Conservation (phyloP, 2,888 invertebrate genomes). For the Caenorhabditis angaria region DNA sequence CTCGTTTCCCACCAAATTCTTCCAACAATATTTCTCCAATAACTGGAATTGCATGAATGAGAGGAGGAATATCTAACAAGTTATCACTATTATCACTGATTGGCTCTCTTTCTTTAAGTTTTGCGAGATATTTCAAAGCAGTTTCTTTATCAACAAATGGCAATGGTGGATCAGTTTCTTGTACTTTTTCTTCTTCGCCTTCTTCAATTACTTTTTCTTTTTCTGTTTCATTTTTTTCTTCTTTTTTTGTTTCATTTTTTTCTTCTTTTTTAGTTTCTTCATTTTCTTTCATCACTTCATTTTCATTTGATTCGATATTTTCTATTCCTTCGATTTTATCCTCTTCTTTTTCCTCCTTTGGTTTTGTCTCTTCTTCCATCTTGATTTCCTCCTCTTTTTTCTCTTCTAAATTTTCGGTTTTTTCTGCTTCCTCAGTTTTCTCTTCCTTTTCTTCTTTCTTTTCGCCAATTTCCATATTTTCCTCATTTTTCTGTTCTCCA, state of each 20-base stretch:
- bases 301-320: slow-evolving; percentile 1
- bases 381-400: neutral
- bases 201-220: slow-evolving; percentile 7
- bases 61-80: slow-evolving; percentile 10
- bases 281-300: slow-evolving; percentile 13
- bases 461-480: no score
- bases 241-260: slow-evolving; percentile 5
- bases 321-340: neutral
- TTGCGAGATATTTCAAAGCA: slow-evolving; percentile 6
- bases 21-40: slow-evolving; percentile 29
- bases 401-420: slow-evolving; percentile 7
- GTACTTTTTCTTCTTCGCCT: neutral
- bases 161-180: neutral
- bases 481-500: neutral
- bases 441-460: slow-evolving; percentile 6
- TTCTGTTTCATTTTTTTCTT: slow-evolving; percentile 7
- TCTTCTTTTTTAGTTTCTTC: neutral
- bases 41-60: slow-evolving; percentile 23
- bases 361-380: neutral
- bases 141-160: slow-evolving; percentile 12
- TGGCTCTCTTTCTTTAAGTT: slow-evolving; percentile 23
- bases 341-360: neutral
- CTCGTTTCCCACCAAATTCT: slow-evolving; percentile 19
- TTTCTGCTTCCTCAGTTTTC: neutral
- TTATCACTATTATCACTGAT: slow-evolving; percentile 21